A percentile compares a stretch with the other conserved stretches of the same genome.
Evolutionary conservation across 2,888 invertebrate species (phyloP).

Genomic region (Dermolepida albohirtum): DNA sequence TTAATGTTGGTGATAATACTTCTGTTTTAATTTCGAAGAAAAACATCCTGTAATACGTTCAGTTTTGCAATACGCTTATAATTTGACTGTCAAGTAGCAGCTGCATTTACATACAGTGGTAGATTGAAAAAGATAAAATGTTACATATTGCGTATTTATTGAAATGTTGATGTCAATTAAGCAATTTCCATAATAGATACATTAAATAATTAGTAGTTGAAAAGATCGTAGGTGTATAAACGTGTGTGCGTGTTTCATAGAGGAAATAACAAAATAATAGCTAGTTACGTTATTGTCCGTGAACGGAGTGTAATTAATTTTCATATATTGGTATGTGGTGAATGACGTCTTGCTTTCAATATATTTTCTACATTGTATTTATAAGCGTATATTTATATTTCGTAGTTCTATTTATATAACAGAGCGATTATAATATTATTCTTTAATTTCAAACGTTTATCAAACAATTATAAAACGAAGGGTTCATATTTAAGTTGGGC

Average conservation of each 20-base stretch:
- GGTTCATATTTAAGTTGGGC: too few species aligned
- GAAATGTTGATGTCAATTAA: constrained; percentile 1
- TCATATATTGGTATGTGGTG: too few species aligned
- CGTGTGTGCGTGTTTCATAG: background rate
- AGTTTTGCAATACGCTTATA: constrained; percentile 9
- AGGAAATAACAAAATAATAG: constrained; percentile 5
- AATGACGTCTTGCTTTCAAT: background rate
- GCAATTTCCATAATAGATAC: background rate
- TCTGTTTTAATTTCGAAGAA: too few species aligned
- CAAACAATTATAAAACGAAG: too few species aligned
- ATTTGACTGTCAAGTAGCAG: background rate
- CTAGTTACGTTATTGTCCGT: too few species aligned
- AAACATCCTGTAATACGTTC: background rate
- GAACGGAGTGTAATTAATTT: too few species aligned
- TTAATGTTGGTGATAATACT: too few species aligned
- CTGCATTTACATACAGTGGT: background rate
- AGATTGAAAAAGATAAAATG: too few species aligned
- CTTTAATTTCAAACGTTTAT: too few species aligned
- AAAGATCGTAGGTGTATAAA: background rate
- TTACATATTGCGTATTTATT: background rate
- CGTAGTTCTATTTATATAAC: too few species aligned
- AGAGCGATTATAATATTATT: too few species aligned
- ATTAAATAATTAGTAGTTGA: constrained; percentile 3
- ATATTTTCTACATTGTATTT: background rate
- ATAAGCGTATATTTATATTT: too few species aligned